phyloP scores from a whole-genome alignment of 2,888 invertebrate species.

The Drosophila affinis region DNA sequence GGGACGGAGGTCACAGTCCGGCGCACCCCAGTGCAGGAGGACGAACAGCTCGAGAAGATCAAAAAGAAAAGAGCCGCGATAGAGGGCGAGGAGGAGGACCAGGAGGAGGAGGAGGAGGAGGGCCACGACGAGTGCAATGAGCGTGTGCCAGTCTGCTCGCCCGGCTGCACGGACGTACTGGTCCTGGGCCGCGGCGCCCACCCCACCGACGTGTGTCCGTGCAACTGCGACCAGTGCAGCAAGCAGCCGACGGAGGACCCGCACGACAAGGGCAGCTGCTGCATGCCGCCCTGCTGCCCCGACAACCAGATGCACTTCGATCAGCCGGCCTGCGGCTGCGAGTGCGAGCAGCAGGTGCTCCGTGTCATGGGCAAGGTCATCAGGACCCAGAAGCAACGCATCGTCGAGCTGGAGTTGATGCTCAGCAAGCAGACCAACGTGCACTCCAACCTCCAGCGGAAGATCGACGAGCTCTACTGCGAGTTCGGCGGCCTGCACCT shows the following conservation, averaged over 20 bases:
- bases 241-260: neutral
- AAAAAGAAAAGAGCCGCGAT: neutral
- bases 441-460: slow-evolving; percentile 47
- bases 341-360: slow-evolving; percentile 35
- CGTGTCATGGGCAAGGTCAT: slow-evolving; percentile 47
- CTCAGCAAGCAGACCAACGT: slow-evolving; percentile 51
- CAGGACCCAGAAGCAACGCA: slow-evolving; percentile 48
- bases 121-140: neutral
- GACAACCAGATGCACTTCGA: slow-evolving; percentile 3
- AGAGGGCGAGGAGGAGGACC: neutral
- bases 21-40: slow-evolving; percentile 39
- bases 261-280: neutral
- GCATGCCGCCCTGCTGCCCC: slow-evolving; percentile 19
- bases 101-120: neutral
- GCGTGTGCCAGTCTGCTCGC: slow-evolving; percentile 12
- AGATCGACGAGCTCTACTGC: slow-evolving; percentile 55
- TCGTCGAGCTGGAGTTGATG: slow-evolving; percentile 51
- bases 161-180: slow-evolving; percentile 62
- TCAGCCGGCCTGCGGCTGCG: slow-evolving; percentile 26
- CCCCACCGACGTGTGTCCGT: slow-evolving; percentile 31
- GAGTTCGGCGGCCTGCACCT: slow-evolving; percentile 38
- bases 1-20: slow-evolving; percentile 51
- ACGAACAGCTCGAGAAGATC: slow-evolving; percentile 16
- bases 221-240: slow-evolving; percentile 45
- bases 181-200: slow-evolving; percentile 47